These are phyloP conservation scores for Ceuthmochares aereus DNA, from an alignment of 2,113 vertebrate species.

Conservation along the genomic window DNA sequence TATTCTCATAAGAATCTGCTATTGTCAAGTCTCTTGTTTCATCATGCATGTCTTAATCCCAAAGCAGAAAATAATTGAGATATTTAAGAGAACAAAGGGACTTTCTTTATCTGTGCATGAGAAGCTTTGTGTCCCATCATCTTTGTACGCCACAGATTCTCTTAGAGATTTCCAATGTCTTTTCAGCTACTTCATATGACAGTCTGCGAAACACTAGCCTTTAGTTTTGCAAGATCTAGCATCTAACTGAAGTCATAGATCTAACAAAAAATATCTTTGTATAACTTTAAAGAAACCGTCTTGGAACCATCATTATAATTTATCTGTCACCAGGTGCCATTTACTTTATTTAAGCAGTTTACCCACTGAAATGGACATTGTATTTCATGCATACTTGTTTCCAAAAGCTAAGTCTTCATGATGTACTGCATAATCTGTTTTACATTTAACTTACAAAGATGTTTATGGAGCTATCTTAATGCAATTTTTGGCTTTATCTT, in stretches of 20 bases:
- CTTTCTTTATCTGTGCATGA: neutral
- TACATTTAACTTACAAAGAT: neutral
- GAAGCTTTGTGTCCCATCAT: neutral
- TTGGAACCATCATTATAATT: neutral
- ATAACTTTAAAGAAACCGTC: rapidly evolving
- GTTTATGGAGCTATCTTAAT: neutral
- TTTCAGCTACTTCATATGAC: neutral
- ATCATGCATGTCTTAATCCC: neutral
- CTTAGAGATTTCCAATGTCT: neutral
- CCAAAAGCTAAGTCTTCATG: neutral
- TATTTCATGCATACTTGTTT: neutral
- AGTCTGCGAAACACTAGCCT: neutral
- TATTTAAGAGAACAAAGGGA: neutral
- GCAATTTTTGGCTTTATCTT: neutral
- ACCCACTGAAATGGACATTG: neutral
- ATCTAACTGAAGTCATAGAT: neutral
- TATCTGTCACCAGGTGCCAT: neutral
- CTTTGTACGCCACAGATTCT: neutral
- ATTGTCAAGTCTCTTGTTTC: neutral
- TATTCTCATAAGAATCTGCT: neutral
- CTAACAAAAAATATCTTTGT: neutral
- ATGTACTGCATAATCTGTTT: neutral
- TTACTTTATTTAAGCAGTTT: neutral
- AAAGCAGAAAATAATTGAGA: neutral
- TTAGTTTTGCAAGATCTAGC: neutral